Evolutionary conservation across 2,888 invertebrate species (phyloP), one percentile per base, ranked within the genome.

Genomic region (Antitype chi): DNA sequence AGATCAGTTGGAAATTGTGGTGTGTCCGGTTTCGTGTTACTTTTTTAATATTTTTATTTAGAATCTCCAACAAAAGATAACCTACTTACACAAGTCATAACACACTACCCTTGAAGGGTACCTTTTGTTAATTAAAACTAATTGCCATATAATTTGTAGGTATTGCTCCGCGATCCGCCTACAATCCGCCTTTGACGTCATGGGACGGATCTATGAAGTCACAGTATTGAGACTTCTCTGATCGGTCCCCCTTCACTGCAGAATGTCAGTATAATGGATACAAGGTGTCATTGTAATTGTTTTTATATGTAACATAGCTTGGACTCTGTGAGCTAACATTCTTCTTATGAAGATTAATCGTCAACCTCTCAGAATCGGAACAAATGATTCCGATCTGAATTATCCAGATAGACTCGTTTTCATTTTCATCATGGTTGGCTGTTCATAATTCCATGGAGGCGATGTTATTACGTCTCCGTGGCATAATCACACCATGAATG

Each of bases 401-500:
- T 32, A 59, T 47, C 28, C 15, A 25, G 3, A 38, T 59, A n/a
- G 47, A 17, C 49, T 57, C 47, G 25, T 49, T 55, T 57, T 76
- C 25, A 57, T 15, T 25, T 25, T 28, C 8, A 23, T 49, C 38
- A 32, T 57, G 47, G 47, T 55, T 32, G 38, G 11, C 28, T 62
- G 55, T 67, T 76, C 23, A 67, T 67, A 77, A 76, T 49, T 73
- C 73, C 13, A n/a, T 9, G 49, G 55, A 38, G 53, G 53, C 66
- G 47, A 55, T 28, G 15, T 62, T 43, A 67, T 67, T 43, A 62
- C 49, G 55, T 49, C 17, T 47, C 23, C 23, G 55, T 49, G 60
- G 49, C 55, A 52, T 62, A 38, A 25, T 53, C 7, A 53, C 60
- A n/a, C 28, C 72, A 73, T 80, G 55, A 73, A 79, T 80, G 53